Percentiles rank a stretch among this genome's conserved stretches.
Evolutionary conservation across 2,113 vertebrate genomes (phyloP).

Genomic region (Orientallactaga bullata): DNA sequence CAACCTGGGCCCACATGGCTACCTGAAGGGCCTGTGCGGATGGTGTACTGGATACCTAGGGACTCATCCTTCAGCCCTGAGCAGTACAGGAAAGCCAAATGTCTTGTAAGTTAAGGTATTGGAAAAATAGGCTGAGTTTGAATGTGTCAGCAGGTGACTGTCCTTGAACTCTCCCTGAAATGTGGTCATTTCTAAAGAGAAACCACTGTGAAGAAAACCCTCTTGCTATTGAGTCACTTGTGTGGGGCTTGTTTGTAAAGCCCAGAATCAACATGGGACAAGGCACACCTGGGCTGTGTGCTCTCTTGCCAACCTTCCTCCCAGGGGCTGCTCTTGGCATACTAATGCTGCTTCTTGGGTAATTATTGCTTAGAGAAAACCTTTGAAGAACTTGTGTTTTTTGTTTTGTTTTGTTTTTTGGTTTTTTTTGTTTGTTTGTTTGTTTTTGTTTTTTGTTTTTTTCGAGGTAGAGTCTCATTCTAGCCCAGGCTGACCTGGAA

Average conservation of each 20-base stretch:
- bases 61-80: no score
- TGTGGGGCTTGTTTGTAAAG: neutral
- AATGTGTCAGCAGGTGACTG: neutral
- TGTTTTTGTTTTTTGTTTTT: no score
- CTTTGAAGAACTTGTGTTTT: neutral
- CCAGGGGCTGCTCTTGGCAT: neutral
- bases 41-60: neutral
- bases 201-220: neutral
- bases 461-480: no score
- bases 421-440: no score
- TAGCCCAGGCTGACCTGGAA: no score
- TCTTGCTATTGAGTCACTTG: neutral
- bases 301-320: neutral
- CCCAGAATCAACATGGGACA: neutral
- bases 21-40: neutral
- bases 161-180: neutral
- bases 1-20: neutral
- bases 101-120: no score
- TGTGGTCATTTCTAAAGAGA: no score
- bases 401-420: no score
- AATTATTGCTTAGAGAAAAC: neutral
- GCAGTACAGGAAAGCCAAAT: no score
- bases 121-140: neutral
- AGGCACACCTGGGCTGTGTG: neutral
- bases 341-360: neutral